Evolutionary conservation across 37 sponge, comb jelly and placozoan species (phyloP).

Genomic region (Agelas oroides): DNA sequence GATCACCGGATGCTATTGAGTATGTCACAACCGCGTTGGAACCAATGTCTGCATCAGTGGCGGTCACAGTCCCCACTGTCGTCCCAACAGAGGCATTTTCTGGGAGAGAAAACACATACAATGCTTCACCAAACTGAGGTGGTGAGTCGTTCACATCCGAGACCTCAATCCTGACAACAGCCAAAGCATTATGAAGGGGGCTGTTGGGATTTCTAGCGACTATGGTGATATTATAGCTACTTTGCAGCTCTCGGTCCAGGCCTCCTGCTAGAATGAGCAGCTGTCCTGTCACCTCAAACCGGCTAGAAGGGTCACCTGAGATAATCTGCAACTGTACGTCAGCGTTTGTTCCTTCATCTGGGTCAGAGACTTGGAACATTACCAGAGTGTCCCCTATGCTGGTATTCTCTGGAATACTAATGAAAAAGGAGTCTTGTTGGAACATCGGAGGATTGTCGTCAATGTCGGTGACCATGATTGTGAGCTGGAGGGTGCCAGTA

Average conservation of each 20-base stretch:
- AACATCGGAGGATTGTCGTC: conserved; percentile 27
- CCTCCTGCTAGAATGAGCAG: conserved; percentile 20
- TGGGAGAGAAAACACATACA: neutral
- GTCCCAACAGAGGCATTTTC: conserved; percentile 13
- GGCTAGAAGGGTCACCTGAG: conserved; percentile 16
- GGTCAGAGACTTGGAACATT: conserved; percentile 37
- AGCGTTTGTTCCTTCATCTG: conserved; percentile 54
- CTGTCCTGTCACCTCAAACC: conserved; percentile 40
- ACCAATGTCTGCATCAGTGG: conserved; percentile 29
- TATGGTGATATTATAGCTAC: conserved; percentile 9
- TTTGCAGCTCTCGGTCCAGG: conserved; percentile 50
- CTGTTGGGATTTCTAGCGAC: neutral
- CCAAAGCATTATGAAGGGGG: conserved; percentile 24
- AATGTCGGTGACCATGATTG: conserved; percentile 45
- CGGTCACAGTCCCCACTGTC: neutral
- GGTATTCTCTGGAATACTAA: conserved; percentile 42
- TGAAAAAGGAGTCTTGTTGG: conserved; percentile 5
- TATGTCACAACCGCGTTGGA: conserved; percentile 36
- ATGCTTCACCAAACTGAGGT: conserved; percentile 36
- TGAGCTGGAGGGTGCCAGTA: conserved; percentile 1
- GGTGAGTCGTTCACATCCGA: conserved; percentile 68
- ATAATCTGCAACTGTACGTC: conserved; percentile 19
- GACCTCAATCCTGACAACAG: conserved; percentile 9
- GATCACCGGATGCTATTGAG: neutral
- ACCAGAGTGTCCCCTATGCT: conserved; percentile 24